These are phyloP conservation scores for Sebastes taczanowskii DNA, from an alignment of 2,797 vertebrate species.

Conservation along the genomic window DNA sequence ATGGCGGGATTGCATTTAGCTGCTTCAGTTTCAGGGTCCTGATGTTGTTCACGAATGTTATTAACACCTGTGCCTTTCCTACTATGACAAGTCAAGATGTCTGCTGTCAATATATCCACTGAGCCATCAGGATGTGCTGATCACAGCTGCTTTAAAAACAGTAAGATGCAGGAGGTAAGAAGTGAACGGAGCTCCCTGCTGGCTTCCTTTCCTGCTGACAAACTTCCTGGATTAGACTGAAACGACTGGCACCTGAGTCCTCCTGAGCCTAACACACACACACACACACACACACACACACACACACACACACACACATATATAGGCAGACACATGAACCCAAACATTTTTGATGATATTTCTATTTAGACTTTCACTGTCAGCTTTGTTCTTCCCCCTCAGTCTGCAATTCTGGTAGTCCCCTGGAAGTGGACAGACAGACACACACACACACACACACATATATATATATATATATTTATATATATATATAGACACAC, in stretches of 20 bases:
- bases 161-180: conserved; percentile 47
- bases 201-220: conserved; percentile 67
- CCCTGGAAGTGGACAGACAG: conserved; percentile 64
- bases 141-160: conserved; percentile 43
- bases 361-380: conserved; percentile 48
- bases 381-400: conserved; percentile 54
- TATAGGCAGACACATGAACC: neutral
- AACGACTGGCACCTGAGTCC: conserved; percentile 56
- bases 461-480: neutral
- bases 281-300: neutral
- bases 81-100: conserved; percentile 21
- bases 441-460: neutral
- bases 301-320: too few species aligned
- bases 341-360: conserved; percentile 45
- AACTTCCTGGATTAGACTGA: conserved; percentile 72
- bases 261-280: neutral
- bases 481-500: conserved; percentile 4
- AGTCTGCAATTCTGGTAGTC: conserved; percentile 67
- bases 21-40: neutral
- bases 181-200: conserved; percentile 43
- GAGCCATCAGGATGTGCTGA: conserved; percentile 36
- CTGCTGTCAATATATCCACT: conserved; percentile 12
- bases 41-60: neutral
- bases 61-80: conserved; percentile 24
- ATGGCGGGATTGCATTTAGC: neutral